Conservation (phyloP, 1,140 invertebrate species). For the Hyles euphorbiae region DNA sequence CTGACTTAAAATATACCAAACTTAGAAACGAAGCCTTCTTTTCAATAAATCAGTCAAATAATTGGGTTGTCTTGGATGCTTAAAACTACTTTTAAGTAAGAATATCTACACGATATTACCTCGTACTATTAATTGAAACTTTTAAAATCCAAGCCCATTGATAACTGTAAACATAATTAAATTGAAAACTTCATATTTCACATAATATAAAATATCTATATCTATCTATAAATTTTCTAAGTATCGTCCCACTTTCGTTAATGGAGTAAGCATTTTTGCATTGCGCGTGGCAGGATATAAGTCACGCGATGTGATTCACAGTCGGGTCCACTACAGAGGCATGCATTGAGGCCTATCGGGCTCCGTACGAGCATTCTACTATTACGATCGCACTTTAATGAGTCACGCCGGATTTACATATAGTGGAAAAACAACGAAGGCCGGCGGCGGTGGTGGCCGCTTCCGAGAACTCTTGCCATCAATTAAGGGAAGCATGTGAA, state of each 20-base stretch:
- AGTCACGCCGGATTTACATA: conserved; percentile 47
- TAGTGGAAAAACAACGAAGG: conserved; percentile 35
- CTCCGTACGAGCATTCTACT: conserved; percentile 21
- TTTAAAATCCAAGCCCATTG: too few relatives aligned
- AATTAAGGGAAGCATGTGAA: conserved; percentile 21
- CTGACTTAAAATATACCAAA: too few relatives aligned
- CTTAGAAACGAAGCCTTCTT: too few relatives aligned
- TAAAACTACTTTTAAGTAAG: too few relatives aligned
- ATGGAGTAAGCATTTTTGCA: neutral
- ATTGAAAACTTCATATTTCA: too few relatives aligned
- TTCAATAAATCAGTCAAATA: too few relatives aligned
- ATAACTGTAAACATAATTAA: too few relatives aligned
- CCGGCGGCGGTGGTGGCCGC: conserved; percentile 11
- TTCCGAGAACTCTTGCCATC: conserved; percentile 23
- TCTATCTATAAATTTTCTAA: too few relatives aligned
- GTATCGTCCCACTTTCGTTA: neutral
- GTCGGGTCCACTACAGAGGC: conserved; percentile 6
- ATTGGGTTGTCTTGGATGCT: too few relatives aligned
- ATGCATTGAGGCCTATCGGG: conserved; percentile 10
- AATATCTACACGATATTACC: too few relatives aligned
- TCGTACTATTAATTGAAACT: too few relatives aligned
- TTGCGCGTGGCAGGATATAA: conserved; percentile 3
- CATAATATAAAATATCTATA: too few relatives aligned
- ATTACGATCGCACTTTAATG: conserved; percentile 34
- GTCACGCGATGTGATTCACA: conserved; percentile 9